Base-by-base conservation (phyloP, 2,797 vertebrate species). In the Poeciliopsis gracilis region DNA sequence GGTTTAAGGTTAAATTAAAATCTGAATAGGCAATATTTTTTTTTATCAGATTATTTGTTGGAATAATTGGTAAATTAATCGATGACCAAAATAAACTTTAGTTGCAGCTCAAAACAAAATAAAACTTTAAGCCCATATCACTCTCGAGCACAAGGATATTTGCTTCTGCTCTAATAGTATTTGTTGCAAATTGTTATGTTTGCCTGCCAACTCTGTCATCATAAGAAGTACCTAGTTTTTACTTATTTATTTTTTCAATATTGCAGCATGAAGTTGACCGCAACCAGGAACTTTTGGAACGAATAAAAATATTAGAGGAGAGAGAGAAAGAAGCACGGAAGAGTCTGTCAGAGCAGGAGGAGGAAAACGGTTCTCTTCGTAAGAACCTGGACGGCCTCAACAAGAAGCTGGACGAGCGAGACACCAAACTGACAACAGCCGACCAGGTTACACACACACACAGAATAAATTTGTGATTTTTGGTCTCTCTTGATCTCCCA, bases 241-340 rank as follows among this genome's bases (percentile, higher is more conserved):
- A 43, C 12, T 53, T 49, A 15, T 66, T 75, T 2, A 67, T 36
- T 38, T 33, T 46, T 30, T 80, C 15, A n/a, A 28, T 75, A 7
- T 77, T 69, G 12, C 43, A 99, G 98, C 96, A 97, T 0, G 97
- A 97, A 90, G 91, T 97, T 1, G 97, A 97, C 84, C 95, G 96
- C 25, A 99, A 97, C 91, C 97, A 97, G 90, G 97, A 97, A 15
- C 95, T 99, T 61, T 87, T 96, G 76, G 92, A 93, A 0, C 94
- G 93, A 25, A 95, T 99, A 9, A 97, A 96, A 82, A 96, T 96
- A 51, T 91, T 97, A 36, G 97, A 97, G 89, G 97, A 98, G 33
- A 95, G 95, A 73, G 97, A 96, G 84, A 83, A 84, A 0, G 96
- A 96, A 69, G 93, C 89, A 0, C 93, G 92, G 43, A 96, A 94